Base-by-base conservation (phyloP, 2,113 vertebrate species). In the Cephalopholis sonnerati region DNA sequence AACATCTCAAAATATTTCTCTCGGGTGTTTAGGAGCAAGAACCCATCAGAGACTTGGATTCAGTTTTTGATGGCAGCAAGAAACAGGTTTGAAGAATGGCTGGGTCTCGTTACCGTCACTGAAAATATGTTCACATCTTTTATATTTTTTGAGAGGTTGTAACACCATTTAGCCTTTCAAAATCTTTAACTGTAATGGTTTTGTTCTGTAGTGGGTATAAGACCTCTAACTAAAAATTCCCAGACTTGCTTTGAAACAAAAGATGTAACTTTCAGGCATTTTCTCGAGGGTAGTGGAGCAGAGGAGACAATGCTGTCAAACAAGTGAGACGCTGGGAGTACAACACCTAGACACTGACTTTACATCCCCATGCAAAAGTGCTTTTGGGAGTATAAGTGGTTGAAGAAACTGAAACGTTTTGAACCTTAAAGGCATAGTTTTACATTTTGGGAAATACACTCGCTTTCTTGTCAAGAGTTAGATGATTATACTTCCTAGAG, bases 51-150 rank as follows among this genome's bases (percentile, higher is more conserved):
- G 9, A 48, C 59, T 13, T 53, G 1, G 18, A 58, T 24, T 68
- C 6, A 5, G 25, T 54, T 63, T 61, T 50, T 20, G 44, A 4
- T 73, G 72, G 72, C 64, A 85, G 27, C 17, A 50, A 62, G 22
- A 51, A 64, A 22, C 9, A 16, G 11, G 61, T 63, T 69, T 22
- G 48, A 50, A 66, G 18, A 74, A 55, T 20, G 32, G 16, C 46
- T 15, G 2, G 53, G 29, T 22, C 11, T 75, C 0, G 1, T 71
- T 75, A 62, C 39, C 55, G 18, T 53, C 18, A 18, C 2, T 29
- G 1, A 50, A 54, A 71, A 36, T n/a, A 9, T 24, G 16, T 2
- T 32, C 55, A 32, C 15, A 4, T 11, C 13, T 39, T 36, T 36
- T 36, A 36, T 4, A 36, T 36, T 36, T 36, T 36, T 36, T 36